phyloP scores from a whole-genome alignment of 2,888 invertebrate species.

The Drosophila macrothrix region DNA sequence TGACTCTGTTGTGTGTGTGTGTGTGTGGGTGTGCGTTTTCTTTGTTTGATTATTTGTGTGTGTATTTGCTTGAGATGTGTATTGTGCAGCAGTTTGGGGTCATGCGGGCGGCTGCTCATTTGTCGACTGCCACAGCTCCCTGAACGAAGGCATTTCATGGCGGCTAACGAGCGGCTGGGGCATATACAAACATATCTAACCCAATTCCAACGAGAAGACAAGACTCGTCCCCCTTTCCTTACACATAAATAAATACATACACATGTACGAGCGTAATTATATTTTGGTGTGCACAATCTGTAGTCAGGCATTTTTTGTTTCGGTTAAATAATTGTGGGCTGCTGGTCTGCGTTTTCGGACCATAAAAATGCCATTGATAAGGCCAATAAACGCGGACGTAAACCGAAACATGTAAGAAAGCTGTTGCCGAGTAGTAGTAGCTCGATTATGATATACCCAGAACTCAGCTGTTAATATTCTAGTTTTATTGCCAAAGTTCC shows the following conservation, averaged over 20 bases:
- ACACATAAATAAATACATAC: constrained; percentile 7
- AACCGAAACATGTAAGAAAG: constrained; percentile 1
- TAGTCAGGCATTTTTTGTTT: constrained; percentile 11
- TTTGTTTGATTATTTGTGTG: constrained; percentile 22
- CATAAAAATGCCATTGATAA: constrained; percentile 44
- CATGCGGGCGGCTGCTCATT: constrained; percentile 68
- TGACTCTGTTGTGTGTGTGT: constrained; percentile 21
- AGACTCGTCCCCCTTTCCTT: background rate
- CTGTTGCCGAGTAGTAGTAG: too few relatives aligned
- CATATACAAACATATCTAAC: constrained; percentile 60
- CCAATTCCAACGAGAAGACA: constrained; percentile 12
- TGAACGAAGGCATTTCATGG: constrained; percentile 66
- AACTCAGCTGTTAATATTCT: background rate
- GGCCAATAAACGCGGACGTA: constrained; percentile 5
- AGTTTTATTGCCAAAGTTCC: background rate
- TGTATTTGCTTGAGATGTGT: constrained; percentile 37
- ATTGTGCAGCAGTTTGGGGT: constrained; percentile 32
- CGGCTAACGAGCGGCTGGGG: constrained; percentile 79
- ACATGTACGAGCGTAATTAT: constrained; percentile 28
- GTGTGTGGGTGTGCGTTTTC: constrained; percentile 15
- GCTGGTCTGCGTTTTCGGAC: constrained; percentile 29
- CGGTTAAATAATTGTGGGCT: constrained; percentile 43
- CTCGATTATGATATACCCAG: background rate
- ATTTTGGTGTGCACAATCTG: constrained; percentile 43
- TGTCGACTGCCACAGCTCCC: constrained; percentile 56